Conservation (phyloP, 2,113 vertebrate genomes). For the Saccopteryx leptura region DNA sequence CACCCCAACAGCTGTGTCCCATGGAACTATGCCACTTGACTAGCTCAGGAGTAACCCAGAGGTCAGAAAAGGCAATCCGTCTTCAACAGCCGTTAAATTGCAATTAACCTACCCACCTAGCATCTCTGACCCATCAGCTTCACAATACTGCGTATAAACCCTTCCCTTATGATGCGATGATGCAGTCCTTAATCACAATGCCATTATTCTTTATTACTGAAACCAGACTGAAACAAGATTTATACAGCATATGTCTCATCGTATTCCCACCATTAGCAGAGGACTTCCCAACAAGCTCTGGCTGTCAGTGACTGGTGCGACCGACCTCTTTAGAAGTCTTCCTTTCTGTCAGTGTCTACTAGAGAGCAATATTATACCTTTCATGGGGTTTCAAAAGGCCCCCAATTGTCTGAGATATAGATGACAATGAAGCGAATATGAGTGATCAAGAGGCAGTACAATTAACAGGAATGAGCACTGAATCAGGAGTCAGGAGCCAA, state of each 20-base stretch:
- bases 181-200: neutral
- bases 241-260: neutral
- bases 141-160: neutral
- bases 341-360: neutral
- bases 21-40: neutral
- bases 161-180: neutral
- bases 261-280: neutral
- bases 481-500: neutral
- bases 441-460: neutral
- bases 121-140: neutral
- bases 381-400: neutral
- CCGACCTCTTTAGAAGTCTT: neutral
- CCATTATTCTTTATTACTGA: conserved; percentile 15
- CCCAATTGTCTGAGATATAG: neutral
- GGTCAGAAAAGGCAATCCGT: conserved; percentile 44
- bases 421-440: neutral
- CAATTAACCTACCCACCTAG: conserved; percentile 11
- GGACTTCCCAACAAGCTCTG: neutral
- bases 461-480: neutral
- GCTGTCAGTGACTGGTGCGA: neutral
- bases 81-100: neutral
- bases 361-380: neutral
- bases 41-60: conserved; percentile 1
- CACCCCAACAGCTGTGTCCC: neutral
- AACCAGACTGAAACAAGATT: neutral